These are phyloP conservation scores for Dendroctonus valens DNA, from an alignment of 1,140 invertebrate species.

Conservation along the genomic window DNA sequence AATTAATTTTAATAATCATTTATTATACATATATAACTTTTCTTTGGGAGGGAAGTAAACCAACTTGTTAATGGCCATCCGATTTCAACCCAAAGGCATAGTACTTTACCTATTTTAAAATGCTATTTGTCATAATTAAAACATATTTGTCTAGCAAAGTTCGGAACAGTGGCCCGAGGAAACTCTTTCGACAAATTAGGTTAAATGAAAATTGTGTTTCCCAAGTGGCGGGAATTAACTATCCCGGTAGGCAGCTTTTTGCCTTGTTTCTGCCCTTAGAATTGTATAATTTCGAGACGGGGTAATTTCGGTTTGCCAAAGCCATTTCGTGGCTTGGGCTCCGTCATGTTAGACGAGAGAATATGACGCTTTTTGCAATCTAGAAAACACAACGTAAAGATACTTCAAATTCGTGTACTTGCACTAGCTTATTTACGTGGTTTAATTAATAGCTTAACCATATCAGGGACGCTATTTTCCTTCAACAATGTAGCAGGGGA, in stretches of 20 bases:
- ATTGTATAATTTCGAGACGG: constrained; percentile 1
- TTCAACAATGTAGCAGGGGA: no score
- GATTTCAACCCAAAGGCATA: constrained; percentile 8
- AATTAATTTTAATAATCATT: not conserved
- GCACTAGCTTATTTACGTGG: no score
- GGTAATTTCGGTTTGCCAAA: not conserved
- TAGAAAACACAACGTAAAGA: no score
- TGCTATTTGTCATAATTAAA: constrained; percentile 32
- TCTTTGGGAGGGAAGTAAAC: not conserved
- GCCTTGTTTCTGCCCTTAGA: constrained; percentile 8
- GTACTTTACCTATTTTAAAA: constrained; percentile 12
- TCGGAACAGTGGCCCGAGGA: constrained; percentile 13
- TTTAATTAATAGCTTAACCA: no score
- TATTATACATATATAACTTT: no score
- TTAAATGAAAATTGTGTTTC: constrained; percentile 35
- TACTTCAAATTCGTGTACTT: no score
- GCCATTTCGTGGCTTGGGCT: not conserved
- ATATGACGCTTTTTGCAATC: no score
- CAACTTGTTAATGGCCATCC: not conserved
- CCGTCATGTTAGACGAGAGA: no score
- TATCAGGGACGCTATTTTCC: no score
- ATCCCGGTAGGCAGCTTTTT: constrained; percentile 9
- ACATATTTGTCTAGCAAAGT: constrained; percentile 22
- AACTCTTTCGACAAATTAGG: constrained; percentile 35
- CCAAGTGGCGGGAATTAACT: constrained; percentile 12